A percentile compares a stretch with the other conserved stretches of the same genome.
These are phyloP conservation scores for Lasioglossum malachurum DNA, from an alignment of 2,888 invertebrate genomes.

Conservation along the genomic window DNA sequence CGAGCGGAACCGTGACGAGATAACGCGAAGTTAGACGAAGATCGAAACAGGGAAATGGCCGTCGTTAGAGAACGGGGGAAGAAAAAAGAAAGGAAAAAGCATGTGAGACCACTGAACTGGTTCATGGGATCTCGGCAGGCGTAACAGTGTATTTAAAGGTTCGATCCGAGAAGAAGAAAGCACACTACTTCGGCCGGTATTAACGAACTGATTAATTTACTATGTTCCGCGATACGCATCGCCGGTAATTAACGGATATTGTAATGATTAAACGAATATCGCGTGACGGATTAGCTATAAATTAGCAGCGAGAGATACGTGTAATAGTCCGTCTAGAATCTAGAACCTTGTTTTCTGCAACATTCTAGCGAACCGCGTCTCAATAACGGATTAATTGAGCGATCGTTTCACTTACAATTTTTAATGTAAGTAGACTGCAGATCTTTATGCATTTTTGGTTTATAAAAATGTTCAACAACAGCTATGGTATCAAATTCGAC, in stretches of 20 bases:
- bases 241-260: constrained; percentile 35
- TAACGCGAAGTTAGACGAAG: constrained; percentile 23
- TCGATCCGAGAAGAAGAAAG: constrained; percentile 21
- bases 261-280: constrained; percentile 7
- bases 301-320: background rate
- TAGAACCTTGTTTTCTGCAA: background rate
- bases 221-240: constrained; percentile 15
- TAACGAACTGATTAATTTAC: constrained; percentile 55
- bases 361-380: background rate
- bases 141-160: constrained; percentile 43
- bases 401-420: background rate
- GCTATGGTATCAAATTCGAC: no score
- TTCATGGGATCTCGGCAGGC: constrained; percentile 31
- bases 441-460: no score
- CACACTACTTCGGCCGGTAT: background rate
- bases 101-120: constrained; percentile 38
- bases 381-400: background rate
- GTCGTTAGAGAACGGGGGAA: constrained; percentile 1
- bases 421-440: no score
- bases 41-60: constrained; percentile 25
- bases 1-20: background rate
- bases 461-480: no score
- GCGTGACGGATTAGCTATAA: background rate
- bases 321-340: no score
- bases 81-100: constrained; percentile 20